These are phyloP conservation scores for Channa striata DNA, from an alignment of 2,797 vertebrate species.

Conservation along the genomic window DNA sequence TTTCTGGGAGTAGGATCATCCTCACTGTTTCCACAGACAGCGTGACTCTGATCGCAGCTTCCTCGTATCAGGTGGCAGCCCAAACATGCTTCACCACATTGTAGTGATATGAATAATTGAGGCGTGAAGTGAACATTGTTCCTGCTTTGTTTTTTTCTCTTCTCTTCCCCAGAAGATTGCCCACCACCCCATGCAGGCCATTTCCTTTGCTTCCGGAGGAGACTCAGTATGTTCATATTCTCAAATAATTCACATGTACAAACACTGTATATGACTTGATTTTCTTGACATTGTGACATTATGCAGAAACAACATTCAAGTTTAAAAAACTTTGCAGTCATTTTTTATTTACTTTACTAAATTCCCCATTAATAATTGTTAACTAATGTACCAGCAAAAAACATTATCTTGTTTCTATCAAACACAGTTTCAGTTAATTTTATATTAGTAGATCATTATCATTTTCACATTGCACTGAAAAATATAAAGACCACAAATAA, in stretches of 20 bases:
- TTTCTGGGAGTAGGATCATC: constrained; percentile 90
- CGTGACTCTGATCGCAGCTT: constrained; percentile 86
- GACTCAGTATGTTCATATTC: constrained; percentile 89
- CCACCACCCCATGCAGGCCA: constrained; percentile 94
- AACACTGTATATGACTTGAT: constrained; percentile 25
- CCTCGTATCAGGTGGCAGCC: constrained; percentile 90
- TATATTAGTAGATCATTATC: too few species aligned
- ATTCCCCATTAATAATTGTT: too few species aligned
- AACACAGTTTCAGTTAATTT: too few species aligned
- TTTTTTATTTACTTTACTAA: too few species aligned
- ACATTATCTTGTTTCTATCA: too few species aligned
- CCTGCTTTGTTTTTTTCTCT: constrained; percentile 30
- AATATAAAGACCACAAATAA: too few species aligned
- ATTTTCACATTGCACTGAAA: too few species aligned
- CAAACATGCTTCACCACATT: neutral
- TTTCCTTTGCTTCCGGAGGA: constrained; percentile 97
- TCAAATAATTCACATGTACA: constrained; percentile 24
- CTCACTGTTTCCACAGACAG: constrained; percentile 91
- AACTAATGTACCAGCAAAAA: too few species aligned
- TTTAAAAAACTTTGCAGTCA: too few species aligned
- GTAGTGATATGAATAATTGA: constrained; percentile 3
- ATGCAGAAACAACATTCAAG: too few species aligned
- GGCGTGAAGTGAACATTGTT: neutral
- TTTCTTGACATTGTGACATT: too few species aligned
- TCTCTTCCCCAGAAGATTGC: constrained; percentile 88